These are phyloP conservation scores for Catajapyx aquilonaris DNA, from an alignment of 1,140 invertebrate genomes.

Conservation along the genomic window DNA sequence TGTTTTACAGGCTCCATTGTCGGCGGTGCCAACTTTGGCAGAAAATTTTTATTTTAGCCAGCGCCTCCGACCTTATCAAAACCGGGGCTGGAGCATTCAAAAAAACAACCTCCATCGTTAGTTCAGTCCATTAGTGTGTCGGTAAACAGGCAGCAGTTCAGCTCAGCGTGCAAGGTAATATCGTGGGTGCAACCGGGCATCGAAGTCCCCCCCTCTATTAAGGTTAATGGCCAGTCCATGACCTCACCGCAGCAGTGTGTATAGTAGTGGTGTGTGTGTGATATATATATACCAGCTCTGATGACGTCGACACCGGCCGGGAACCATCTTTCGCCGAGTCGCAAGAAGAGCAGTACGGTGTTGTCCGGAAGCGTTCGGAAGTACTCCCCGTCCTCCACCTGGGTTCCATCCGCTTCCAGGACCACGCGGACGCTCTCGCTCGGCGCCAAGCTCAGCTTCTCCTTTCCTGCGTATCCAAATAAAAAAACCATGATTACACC, in stretches of 20 bases:
- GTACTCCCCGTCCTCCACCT: constrained; percentile 86
- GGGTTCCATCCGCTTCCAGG: constrained; percentile 80
- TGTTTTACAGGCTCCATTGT: no score
- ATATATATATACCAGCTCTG: constrained; percentile 74
- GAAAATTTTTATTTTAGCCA: no score
- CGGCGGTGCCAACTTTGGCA: no score
- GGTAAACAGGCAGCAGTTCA: no score
- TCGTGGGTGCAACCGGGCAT: not conserved
- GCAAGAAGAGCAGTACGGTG: constrained; percentile 66
- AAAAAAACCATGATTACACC: constrained; percentile 3
- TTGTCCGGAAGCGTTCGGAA: constrained; percentile 77
- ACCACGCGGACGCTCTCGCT: constrained; percentile 67
- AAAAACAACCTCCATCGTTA: no score
- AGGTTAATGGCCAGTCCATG: not conserved
- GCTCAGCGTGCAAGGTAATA: no score
- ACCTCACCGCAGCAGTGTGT: not conserved
- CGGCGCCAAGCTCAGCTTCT: constrained; percentile 66
- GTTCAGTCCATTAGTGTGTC: no score
- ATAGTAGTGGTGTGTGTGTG: no score
- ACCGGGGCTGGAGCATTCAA: no score
- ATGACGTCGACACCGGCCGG: constrained; percentile 78
- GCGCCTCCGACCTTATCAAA: no score
- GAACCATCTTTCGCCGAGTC: constrained; percentile 74
- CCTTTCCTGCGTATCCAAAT: constrained; percentile 39
- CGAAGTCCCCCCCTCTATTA: not conserved